Percentiles rank a stretch among this genome's conserved stretches.
phyloP scores from a whole-genome alignment of 2,113 vertebrate genomes.

The Naja naja region DNA sequence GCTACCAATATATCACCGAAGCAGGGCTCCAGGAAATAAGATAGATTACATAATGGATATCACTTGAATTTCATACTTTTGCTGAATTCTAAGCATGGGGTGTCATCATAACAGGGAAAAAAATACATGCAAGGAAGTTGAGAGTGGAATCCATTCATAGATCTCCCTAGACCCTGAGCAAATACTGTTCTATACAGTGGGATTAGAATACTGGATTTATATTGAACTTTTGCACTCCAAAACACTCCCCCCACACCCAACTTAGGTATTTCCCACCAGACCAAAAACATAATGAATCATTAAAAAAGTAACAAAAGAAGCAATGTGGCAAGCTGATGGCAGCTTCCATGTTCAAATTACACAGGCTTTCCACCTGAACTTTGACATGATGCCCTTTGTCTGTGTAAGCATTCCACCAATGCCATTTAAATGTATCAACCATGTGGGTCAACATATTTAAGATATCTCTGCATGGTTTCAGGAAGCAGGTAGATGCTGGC shows the following conservation, averaged over 20 bases:
- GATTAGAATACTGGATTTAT: background rate
- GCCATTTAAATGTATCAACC: background rate
- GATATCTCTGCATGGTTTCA: background rate
- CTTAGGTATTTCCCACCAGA: background rate
- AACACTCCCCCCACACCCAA: background rate
- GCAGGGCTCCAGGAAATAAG: background rate
- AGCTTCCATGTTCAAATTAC: background rate
- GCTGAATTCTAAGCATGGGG: background rate
- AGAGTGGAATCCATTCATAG: background rate
- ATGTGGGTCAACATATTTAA: background rate
- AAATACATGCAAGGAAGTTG: background rate
- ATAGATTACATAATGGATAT: background rate
- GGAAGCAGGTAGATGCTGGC: background rate
- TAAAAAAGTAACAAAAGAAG: background rate
- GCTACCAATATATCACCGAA: background rate
- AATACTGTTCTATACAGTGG: background rate
- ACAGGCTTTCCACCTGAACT: background rate
- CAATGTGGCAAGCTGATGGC: background rate
- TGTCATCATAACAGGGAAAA: background rate
- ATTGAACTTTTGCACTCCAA: background rate
- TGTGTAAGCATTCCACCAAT: background rate
- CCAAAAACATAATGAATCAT: background rate
- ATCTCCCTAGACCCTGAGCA: background rate
- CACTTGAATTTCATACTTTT: background rate
- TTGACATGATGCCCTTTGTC: background rate